Conservation (phyloP, 2,797 vertebrate species). For the Okamejei kenojei region DNA sequence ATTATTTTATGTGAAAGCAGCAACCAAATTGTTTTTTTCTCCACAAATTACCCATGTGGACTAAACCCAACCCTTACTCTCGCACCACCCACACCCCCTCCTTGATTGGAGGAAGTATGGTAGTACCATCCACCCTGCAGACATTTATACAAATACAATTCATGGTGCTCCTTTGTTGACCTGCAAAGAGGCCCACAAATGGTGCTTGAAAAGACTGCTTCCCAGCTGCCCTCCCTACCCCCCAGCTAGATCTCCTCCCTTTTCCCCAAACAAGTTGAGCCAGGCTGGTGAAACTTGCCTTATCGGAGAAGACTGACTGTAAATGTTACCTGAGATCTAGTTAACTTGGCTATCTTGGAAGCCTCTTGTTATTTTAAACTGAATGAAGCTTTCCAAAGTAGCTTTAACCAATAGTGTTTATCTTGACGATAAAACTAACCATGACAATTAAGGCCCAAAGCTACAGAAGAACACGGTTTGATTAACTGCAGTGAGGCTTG, state of each 20-base stretch:
- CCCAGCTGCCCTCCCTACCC: conserved; percentile 20
- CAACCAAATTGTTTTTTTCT: conserved; percentile 7
- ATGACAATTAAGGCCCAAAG: neutral
- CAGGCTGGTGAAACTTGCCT: conserved; percentile 6
- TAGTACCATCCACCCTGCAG: neutral
- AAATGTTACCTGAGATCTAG: conserved; percentile 21
- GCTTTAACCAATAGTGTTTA: conserved; percentile 34
- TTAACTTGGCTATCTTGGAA: neutral
- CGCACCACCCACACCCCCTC: neutral
- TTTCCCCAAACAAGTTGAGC: conserved; percentile 29
- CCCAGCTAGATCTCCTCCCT: conserved; percentile 5
- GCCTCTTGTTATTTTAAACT: conserved; percentile 12
- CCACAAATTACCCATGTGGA: neutral
- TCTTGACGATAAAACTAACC: neutral
- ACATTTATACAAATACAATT: conserved; percentile 24
- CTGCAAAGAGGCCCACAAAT: conserved; percentile 15
- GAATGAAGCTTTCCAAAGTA: conserved; percentile 20
- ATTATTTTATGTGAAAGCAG: neutral
- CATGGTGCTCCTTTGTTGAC: conserved; percentile 32
- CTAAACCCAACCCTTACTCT: neutral
- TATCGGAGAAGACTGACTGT: neutral
- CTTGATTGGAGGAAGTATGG: neutral
- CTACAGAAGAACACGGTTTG: neutral
- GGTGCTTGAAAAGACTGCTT: neutral
- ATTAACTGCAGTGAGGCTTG: conserved; percentile 7